Conservation (phyloP, 2,113 vertebrate species). For the Phalacrocorax pelagicus region DNA sequence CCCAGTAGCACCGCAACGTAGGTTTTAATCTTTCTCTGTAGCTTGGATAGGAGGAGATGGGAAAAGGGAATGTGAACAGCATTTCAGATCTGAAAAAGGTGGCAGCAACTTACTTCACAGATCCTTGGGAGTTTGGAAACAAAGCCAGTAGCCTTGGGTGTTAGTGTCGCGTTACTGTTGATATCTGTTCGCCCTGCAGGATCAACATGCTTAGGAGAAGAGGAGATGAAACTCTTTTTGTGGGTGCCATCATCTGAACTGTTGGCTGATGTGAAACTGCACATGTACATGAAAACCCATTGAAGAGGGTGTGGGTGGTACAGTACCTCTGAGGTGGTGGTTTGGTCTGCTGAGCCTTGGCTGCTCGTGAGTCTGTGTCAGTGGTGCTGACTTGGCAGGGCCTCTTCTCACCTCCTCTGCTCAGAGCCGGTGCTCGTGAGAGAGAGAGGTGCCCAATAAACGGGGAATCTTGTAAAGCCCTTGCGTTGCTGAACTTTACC, state of each 20-base stretch:
- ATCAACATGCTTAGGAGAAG: neutral
- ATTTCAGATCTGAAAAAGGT: neutral
- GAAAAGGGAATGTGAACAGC: neutral
- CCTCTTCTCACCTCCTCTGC: neutral
- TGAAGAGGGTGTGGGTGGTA: neutral
- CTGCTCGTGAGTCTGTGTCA: neutral
- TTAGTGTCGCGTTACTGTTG: neutral
- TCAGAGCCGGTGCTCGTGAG: accelerated
- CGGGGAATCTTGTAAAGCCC: neutral
- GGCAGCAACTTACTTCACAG: neutral
- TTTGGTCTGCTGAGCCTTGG: neutral
- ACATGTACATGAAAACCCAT: neutral
- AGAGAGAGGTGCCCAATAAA: neutral
- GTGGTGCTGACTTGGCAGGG: neutral
- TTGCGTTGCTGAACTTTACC: neutral
- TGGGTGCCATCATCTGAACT: neutral
- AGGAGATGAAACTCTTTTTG: neutral
- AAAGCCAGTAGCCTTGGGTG: neutral
- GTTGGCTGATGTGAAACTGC: neutral
- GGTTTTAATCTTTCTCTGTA: neutral
- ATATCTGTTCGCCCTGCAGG: neutral
- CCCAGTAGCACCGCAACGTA: neutral
- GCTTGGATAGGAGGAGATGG: neutral
- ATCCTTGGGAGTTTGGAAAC: neutral
- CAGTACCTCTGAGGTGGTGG: neutral